Evolutionary conservation across 2,888 invertebrate genomes (phyloP).

Genomic region (Patella caerulea): DNA sequence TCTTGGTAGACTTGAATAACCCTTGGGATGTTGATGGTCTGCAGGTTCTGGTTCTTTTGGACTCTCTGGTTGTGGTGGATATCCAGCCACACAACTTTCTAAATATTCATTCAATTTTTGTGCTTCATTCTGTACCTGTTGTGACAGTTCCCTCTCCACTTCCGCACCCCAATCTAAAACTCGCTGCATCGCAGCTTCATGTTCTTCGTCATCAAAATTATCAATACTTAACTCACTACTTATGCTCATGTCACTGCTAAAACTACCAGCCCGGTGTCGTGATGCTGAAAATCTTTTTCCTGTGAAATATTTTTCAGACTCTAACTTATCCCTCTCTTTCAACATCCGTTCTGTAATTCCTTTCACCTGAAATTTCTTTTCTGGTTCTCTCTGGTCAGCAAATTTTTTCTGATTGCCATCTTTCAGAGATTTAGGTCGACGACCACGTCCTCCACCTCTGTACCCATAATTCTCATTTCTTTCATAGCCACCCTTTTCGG

Average conservation of each 20-base stretch:
- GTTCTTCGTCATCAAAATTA: constrained; percentile 51
- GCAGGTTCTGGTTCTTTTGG: neutral
- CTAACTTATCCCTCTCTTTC: neutral
- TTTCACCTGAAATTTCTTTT: constrained; percentile 5
- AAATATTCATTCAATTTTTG: constrained; percentile 58
- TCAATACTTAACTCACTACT: constrained; percentile 59
- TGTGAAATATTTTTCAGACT: constrained; percentile 17
- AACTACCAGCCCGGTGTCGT: constrained; percentile 56
- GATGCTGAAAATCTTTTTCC: constrained; percentile 24
- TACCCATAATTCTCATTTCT: constrained; percentile 14
- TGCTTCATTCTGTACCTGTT: constrained; percentile 60
- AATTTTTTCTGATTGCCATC: neutral
- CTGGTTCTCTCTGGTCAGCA: neutral
- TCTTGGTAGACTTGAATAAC: neutral
- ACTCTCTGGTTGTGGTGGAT: neutral
- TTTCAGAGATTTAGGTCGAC: constrained; percentile 21
- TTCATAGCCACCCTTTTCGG: constrained; percentile 26
- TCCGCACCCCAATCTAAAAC: constrained; percentile 61
- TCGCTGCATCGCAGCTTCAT: constrained; percentile 40
- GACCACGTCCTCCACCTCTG: constrained; percentile 26
- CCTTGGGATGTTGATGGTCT: neutral
- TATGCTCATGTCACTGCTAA: constrained; percentile 46
- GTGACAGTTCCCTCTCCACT: constrained; percentile 57
- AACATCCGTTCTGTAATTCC: constrained; percentile 1
- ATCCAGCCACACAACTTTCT: constrained; percentile 36